phyloP scores from a whole-genome alignment of 2,113 vertebrate genomes.

The Hypomesus transpacificus region DNA sequence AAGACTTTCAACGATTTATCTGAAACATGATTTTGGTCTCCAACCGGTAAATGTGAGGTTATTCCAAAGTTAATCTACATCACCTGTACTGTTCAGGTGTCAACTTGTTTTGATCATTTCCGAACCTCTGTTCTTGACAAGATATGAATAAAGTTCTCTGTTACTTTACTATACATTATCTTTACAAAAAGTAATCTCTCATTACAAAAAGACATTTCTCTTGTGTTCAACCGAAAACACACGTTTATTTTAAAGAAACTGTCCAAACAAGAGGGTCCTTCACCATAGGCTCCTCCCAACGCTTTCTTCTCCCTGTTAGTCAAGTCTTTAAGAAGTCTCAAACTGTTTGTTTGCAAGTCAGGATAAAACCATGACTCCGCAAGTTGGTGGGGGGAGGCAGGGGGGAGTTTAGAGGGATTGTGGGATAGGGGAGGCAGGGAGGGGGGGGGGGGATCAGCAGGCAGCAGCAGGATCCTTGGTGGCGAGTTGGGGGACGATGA shows the following conservation, averaged over 20 bases:
- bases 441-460: slow-evolving; percentile 10
- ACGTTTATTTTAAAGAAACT: slow-evolving; percentile 40
- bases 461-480: slow-evolving; percentile 64
- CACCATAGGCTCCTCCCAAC: slow-evolving; percentile 54
- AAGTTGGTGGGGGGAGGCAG: slow-evolving; percentile 6
- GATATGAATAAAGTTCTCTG: slow-evolving; percentile 64
- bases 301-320: slow-evolving; percentile 53
- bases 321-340: slow-evolving; percentile 54
- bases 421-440: neutral
- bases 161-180: slow-evolving; percentile 63
- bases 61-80: neutral
- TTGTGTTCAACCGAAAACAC: slow-evolving; percentile 61
- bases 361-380: slow-evolving; percentile 57
- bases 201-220: slow-evolving; percentile 66
- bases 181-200: slow-evolving; percentile 80
- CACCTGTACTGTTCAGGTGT: slow-evolving; percentile 25
- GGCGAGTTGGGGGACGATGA: slow-evolving; percentile 46
- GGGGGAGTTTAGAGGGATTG: neutral
- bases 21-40: slow-evolving; percentile 50
- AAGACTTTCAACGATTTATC: slow-evolving; percentile 45
- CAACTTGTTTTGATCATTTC: slow-evolving; percentile 57
- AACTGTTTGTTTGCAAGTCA: slow-evolving; percentile 57
- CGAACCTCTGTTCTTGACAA: slow-evolving; percentile 71
- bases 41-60: slow-evolving; percentile 23
- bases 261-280: slow-evolving; percentile 44